phyloP scores from a whole-genome alignment of 1,140 invertebrate genomes.

The Drosophila bipectinata region DNA sequence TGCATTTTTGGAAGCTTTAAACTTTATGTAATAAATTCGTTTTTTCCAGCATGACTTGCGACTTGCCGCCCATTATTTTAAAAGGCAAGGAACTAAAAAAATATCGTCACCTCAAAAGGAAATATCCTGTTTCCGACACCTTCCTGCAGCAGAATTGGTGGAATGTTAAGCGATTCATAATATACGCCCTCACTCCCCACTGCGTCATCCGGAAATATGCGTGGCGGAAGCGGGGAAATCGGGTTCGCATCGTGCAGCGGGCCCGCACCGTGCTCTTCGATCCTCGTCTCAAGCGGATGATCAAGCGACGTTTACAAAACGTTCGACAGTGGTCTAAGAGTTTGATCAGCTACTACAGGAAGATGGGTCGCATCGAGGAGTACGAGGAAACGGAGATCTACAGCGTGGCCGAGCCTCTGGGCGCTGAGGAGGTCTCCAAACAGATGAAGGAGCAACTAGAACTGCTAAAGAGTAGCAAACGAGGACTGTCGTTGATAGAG shows the following conservation, averaged over 20 bases:
- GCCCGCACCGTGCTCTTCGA: conserved; percentile 65
- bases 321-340: conserved; percentile 64
- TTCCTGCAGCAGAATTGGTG: conserved; percentile 63
- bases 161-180: conserved; percentile 69
- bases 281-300: conserved; percentile 61
- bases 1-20: conserved; percentile 8
- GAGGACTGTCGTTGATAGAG: conserved; percentile 60
- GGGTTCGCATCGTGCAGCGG: conserved; percentile 46
- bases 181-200: conserved; percentile 58
- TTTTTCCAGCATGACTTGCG: conserved; percentile 49
- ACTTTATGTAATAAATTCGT: background rate
- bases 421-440: conserved; percentile 66
- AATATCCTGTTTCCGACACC: conserved; percentile 64
- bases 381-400: conserved; percentile 68
- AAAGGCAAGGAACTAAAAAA: conserved; percentile 52
- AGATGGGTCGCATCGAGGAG: conserved; percentile 54
- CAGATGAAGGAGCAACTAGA: conserved; percentile 78
- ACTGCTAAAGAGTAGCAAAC: conserved; percentile 64
- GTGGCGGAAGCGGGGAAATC: conserved; percentile 40
- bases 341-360: conserved; percentile 48
- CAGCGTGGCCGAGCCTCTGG: conserved; percentile 39
- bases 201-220: conserved; percentile 59
- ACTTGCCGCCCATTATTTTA: conserved; percentile 57
- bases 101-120: conserved; percentile 50
- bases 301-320: conserved; percentile 62